Base-by-base conservation (phyloP, 2,113 vertebrate genomes). In the Menura novaehollandiae region DNA sequence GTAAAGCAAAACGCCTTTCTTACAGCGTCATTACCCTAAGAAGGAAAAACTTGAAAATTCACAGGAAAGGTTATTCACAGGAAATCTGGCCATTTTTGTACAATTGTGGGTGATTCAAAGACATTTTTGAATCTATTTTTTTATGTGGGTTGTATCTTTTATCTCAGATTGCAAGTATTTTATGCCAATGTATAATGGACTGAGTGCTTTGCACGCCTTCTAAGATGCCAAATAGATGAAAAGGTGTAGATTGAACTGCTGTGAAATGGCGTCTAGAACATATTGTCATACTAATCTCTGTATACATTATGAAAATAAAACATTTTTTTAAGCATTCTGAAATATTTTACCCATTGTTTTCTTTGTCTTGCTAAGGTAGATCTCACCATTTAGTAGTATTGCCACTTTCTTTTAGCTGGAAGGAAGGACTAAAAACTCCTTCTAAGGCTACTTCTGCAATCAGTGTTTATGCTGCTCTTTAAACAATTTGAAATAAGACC, bases 391-490 rank as follows among this genome's bases (percentile, higher is more conserved):
- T n/a, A 71, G 33, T 68, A 88, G 37, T 30, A 39, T 30, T 78
- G n/a, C 9, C 83, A 19, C 47, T 71, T 78, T 44, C 72, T 93
- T 95, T 69, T 58, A 86, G n/a, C 76, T 67, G 62, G 28, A 73
- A 95, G 44, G 66, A 91, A 96, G 52, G 52, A 56, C 71, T 95
- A 64, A 96, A 91, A 33, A 63, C 79, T 95, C 4, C 35, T 77
- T 52, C 46, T 52, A 52, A 15, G 15, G 91, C 76, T 91, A 79
- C n/a, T 88, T 88, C 56, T 96, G 32, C 59, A 94, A 89, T 97
- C 97, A 96, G 12, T 97, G 89, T 35, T 96, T 95, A 97, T 90
- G 60, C 69, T 95, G 39, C 62, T 96, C 64, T 97, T 97, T 77
- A 93, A 92, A 85, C n/a, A 95, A 67, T 46, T 94, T 94, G 89